These are phyloP conservation scores for Callyntrura guangdongensis DNA, from an alignment of 2,888 invertebrate genomes.

Conservation along the genomic window DNA sequence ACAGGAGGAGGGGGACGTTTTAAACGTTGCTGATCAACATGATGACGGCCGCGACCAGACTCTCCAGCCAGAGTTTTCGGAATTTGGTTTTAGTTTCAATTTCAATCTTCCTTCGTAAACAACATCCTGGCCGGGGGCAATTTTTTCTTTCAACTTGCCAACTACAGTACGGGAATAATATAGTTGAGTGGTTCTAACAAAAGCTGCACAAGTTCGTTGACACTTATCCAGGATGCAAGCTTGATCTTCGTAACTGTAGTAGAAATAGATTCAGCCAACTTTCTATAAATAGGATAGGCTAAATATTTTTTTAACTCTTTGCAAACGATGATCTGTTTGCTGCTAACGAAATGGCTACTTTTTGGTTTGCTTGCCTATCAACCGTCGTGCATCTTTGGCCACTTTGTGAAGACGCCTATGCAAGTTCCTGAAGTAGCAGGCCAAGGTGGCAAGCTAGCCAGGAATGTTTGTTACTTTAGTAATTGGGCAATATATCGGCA, in stretches of 20 bases:
- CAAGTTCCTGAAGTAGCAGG: constrained; percentile 76
- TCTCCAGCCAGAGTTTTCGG: constrained; percentile 38
- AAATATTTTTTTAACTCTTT: background rate
- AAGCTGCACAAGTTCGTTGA: constrained; percentile 37
- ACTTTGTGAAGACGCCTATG: constrained; percentile 47
- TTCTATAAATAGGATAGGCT: background rate
- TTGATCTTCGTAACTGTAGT: background rate
- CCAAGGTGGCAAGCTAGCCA: constrained; percentile 81
- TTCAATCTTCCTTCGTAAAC: constrained; percentile 50
- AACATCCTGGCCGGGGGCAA: constrained; percentile 42
- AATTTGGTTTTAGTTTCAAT: constrained; percentile 64
- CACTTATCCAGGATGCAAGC: constrained; percentile 39
- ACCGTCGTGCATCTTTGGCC: constrained; percentile 16
- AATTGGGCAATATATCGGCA: constrained; percentile 96
- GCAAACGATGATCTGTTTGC: constrained; percentile 40
- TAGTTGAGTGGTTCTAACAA: no score
- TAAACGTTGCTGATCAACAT: constrained; percentile 15
- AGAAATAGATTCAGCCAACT: background rate
- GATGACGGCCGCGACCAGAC: constrained; percentile 14
- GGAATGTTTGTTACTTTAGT: constrained; percentile 89
- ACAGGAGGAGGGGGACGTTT: constrained; percentile 41
- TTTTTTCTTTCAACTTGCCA: background rate
- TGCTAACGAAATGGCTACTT: background rate
- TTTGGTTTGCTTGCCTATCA: constrained; percentile 9
- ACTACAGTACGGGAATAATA: background rate